A percentile compares a stretch with the other conserved stretches of the same genome.
phyloP scores from a whole-genome alignment of 2,797 vertebrate species.

The Liasis olivaceus region DNA sequence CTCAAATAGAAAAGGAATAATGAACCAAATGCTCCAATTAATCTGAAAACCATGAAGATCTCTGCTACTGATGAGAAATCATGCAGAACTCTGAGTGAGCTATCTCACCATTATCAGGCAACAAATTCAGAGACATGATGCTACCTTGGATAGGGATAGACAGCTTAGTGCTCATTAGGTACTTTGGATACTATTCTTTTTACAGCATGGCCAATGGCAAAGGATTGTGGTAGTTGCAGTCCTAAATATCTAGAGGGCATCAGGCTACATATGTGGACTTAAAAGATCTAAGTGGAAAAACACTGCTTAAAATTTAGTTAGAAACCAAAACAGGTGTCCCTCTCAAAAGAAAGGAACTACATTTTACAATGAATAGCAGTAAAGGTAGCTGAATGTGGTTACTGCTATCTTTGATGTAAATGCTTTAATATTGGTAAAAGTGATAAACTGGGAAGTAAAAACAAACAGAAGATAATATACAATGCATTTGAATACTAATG shows the following conservation, averaged over 20 bases:
- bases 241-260: neutral
- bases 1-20: neutral
- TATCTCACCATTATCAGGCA: neutral
- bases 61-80: neutral
- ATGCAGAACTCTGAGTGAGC: neutral
- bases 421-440: neutral
- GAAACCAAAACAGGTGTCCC: neutral
- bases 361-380: neutral
- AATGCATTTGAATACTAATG: neutral
- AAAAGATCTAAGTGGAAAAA: neutral
- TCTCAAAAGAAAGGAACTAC: neutral
- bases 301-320: neutral
- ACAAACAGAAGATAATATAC: neutral
- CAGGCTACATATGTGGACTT: neutral
- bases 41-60: neutral
- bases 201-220: neutral
- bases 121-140: neutral
- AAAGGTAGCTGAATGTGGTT: neutral
- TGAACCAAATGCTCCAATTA: neutral
- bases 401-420: neutral
- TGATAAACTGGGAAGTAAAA: neutral
- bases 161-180: neutral
- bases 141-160: neutral
- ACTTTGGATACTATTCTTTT: neutral
- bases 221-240: neutral